Base-by-base conservation (phyloP, 1,140 invertebrate species). In the Megathymus violae region DNA sequence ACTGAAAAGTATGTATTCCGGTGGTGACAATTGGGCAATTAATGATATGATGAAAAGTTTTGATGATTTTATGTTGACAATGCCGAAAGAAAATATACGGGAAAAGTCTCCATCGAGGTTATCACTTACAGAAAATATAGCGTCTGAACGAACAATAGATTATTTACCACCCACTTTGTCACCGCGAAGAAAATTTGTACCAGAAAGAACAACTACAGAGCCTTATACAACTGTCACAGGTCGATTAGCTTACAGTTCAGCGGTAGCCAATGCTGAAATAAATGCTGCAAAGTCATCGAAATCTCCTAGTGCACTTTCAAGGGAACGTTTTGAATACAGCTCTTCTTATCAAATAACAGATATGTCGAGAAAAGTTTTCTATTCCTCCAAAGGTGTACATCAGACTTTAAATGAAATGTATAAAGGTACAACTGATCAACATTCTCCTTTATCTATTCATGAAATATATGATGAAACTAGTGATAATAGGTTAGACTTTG, bases 21-120 rank as follows among this genome's bases (percentile, higher is more conserved):
- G 93, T 4, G 93, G 93, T 34, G 95, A 96, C 65, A 95, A 94
- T 75, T 96, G 95, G 95, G 94, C 92, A n/a, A 95, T 95, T 60
- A 94, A 94, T 17, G 94, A 93, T 75, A 93, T 93, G 85, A 91
- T 92, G 68, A 90, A 92, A 74, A 92, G 89, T 76, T 92, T 93
- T 78, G 91, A 93, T 68, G 92, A 93, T 60, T 86, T 93, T 52
- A 85, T 93, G 71, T 75, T 93, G 58, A 78, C 78, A 2, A 78
- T 80, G 56, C 85, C 91, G 46, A 89, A 89, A 72, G 86, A 91
- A 17, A 62, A 76, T 50, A 71, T 79, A 17, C 75, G 83, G 67
- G 92, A 92, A 27, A 91, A 93, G 71, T 93, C 93, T 3, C 93
- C 91, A 74, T 94, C 93, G 3, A 85, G 93, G 56, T 75, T 94